These are phyloP conservation scores for Limonius californicus DNA, from an alignment of 1,140 invertebrate genomes.

Conservation along the genomic window DNA sequence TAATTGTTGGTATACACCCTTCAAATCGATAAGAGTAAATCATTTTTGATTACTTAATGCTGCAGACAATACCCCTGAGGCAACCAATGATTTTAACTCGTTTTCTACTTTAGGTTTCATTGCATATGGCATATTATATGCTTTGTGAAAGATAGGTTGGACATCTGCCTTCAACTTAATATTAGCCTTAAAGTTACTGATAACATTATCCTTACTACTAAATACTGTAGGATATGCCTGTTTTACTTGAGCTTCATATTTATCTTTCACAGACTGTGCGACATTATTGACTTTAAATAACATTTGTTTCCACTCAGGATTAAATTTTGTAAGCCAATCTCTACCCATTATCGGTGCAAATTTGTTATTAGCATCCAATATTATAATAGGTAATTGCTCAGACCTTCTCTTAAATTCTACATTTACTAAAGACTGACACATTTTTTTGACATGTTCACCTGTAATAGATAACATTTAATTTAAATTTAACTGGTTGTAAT, in stretches of 20 bases:
- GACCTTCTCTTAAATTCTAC: background rate
- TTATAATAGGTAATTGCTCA: background rate
- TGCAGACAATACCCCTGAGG: background rate
- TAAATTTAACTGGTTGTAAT: constrained; percentile 8
- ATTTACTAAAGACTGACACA: background rate
- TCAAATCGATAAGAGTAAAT: constrained; percentile 38
- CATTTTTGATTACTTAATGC: background rate
- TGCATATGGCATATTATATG: constrained; percentile 6
- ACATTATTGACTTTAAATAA: too few species aligned
- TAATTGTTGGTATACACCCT: constrained; percentile 47
- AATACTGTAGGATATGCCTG: too few species aligned
- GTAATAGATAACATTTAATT: background rate
- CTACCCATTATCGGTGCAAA: background rate
- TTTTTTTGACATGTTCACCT: background rate
- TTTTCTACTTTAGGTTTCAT: constrained; percentile 11
- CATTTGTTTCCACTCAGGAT: background rate
- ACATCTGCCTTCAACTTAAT: background rate
- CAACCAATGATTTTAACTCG: background rate
- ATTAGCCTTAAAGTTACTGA: background rate
- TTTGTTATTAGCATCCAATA: background rate
- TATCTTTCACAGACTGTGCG: too few species aligned
- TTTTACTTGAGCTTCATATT: too few species aligned
- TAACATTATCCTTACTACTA: too few species aligned
- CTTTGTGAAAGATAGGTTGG: background rate
- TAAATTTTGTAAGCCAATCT: background rate